Conservation (phyloP, 2,888 invertebrate species). For the Sceliomorpha sp. region DNA sequence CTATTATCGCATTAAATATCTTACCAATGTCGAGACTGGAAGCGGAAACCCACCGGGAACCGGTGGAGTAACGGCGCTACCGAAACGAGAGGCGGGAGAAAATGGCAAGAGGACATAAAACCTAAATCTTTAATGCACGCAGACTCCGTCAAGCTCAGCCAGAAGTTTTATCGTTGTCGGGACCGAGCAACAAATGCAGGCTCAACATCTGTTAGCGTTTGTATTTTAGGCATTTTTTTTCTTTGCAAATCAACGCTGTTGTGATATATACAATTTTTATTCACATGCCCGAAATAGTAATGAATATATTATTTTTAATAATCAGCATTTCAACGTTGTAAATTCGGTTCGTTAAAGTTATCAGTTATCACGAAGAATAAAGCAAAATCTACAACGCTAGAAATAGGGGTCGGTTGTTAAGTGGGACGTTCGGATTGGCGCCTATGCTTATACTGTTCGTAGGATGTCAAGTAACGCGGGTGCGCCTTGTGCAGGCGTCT, state of each 20-base stretch:
- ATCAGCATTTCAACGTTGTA: conserved; percentile 2
- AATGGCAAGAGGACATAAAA: conserved; percentile 47
- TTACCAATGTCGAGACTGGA: conserved; percentile 36
- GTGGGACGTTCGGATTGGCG: conserved; percentile 9
- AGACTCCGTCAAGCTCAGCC: conserved; percentile 27
- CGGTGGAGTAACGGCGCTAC: conserved; percentile 37
- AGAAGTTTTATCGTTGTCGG: conserved; percentile 43
- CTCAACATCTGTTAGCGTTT: too few species aligned
- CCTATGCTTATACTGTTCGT: conserved; percentile 2
- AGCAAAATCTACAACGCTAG: too few species aligned
- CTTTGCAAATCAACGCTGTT: too few species aligned
- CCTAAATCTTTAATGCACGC: conserved; percentile 44
- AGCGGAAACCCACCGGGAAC: conserved; percentile 45
- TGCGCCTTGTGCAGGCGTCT: conserved; percentile 17
- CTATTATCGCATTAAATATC: conserved; percentile 53
- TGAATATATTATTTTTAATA: conserved; percentile 16
- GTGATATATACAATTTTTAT: conserved; percentile 11
- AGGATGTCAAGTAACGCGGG: conserved; percentile 30
- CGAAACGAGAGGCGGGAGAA: conserved; percentile 41
- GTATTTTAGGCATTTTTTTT: too few species aligned
- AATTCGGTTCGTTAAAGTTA: too few species aligned
- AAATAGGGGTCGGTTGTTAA: too few species aligned
- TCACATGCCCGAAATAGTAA: conserved; percentile 1
- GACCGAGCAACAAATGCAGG: conserved; percentile 3
- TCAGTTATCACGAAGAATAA: too few species aligned